These are phyloP conservation scores for Quadroppia sp. DNA, from an alignment of 2,888 invertebrate species.

Conservation along the genomic window DNA sequence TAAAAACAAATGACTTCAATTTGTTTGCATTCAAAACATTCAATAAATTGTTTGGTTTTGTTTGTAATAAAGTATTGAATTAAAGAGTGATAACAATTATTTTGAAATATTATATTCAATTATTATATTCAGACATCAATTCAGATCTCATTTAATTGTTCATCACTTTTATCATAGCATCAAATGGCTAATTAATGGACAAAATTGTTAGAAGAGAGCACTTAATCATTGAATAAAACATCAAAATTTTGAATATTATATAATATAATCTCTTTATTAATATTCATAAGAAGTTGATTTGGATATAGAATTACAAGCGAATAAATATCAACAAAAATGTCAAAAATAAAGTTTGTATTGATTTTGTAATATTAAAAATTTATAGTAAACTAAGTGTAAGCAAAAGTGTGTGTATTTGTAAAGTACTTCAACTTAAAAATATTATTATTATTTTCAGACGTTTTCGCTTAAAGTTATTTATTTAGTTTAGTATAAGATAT, in stretches of 20 bases:
- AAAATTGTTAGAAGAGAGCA: background rate
- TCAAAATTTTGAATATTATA: too few species aligned
- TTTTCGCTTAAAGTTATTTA: background rate
- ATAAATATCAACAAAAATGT: background rate
- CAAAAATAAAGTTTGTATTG: background rate
- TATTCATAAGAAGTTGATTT: conserved; percentile 8
- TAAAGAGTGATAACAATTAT: too few species aligned
- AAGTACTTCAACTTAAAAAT: conserved; percentile 14
- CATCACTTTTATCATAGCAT: background rate
- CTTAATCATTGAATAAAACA: background rate
- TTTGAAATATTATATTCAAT: too few species aligned
- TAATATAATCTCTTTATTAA: background rate
- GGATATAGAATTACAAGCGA: background rate
- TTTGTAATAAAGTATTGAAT: too few species aligned
- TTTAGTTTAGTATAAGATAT: background rate
- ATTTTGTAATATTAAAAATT: conserved; percentile 18
- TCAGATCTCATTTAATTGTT: too few species aligned
- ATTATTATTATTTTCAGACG: background rate
- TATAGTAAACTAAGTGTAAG: background rate
- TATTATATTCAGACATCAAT: too few species aligned
- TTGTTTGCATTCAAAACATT: too few species aligned
- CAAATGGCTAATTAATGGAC: background rate
- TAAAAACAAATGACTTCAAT: too few species aligned
- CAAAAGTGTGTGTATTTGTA: background rate
- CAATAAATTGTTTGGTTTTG: too few species aligned